phyloP scores from a whole-genome alignment of 1,140 invertebrate species.

The Ephestia elutella region DNA sequence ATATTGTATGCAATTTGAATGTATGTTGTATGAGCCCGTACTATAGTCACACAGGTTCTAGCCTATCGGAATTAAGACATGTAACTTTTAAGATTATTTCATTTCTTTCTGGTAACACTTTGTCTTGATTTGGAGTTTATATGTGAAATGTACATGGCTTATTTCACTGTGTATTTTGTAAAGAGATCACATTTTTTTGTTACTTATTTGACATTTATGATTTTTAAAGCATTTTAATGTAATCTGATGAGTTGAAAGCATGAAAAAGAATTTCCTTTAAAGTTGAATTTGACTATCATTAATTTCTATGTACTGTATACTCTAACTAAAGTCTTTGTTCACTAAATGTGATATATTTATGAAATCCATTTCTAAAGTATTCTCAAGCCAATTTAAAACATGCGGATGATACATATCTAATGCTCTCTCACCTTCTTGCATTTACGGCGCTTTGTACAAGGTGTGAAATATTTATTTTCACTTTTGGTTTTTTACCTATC shows the following conservation, averaged over 20 bases:
- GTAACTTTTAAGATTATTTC: neutral
- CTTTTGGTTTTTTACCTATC: neutral
- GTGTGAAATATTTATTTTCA: neutral
- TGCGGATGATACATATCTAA: neutral
- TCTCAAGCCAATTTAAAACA: neutral
- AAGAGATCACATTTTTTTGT: too few relatives aligned
- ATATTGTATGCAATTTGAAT: neutral
- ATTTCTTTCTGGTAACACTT: neutral
- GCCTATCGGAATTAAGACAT: conserved; percentile 2
- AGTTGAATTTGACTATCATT: too few relatives aligned
- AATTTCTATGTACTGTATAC: neutral
- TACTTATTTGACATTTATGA: too few relatives aligned
- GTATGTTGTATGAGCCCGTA: neutral
- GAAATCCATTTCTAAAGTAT: neutral
- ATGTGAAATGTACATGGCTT: neutral
- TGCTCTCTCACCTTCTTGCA: neutral
- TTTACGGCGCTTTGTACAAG: conserved; percentile 1
- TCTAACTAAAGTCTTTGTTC: neutral
- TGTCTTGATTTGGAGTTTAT: neutral
- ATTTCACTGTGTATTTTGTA: too few relatives aligned
- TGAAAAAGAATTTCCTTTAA: too few relatives aligned
- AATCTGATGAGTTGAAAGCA: neutral
- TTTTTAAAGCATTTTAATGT: conserved; percentile 9
- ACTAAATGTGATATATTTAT: conserved; percentile 9
- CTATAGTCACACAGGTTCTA: neutral